Evolutionary conservation across 2,888 invertebrate species (phyloP), one percentile per base, ranked within the genome.

Genomic region (Thymelicus sylvestris): DNA sequence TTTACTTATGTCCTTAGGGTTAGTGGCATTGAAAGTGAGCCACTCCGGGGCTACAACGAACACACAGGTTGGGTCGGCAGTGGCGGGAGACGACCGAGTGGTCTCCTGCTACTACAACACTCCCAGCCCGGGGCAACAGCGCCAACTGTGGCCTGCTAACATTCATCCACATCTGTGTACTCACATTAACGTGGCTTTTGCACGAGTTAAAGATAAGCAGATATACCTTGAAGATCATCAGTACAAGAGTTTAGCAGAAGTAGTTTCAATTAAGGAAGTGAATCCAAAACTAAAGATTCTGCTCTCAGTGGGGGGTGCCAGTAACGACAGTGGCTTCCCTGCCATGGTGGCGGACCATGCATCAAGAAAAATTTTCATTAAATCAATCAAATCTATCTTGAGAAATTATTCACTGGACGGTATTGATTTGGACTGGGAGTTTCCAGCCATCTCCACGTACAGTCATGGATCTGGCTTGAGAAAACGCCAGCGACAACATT

Each of bases 371-470:
- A 86, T 83, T 41, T 95, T 95, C 73, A 94, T 95, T 15, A 91
- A 86, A 75, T 95, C 95, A 0, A 79, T 95, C 0, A 95, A 94
- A 76, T 82, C 90, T 72, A 85, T 94, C 55, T 88, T 96, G 44
- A 91, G 91, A 72, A 87, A 89, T 39, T 94, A 94, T 74, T 90
- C 90, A 50, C 86, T 96, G 41, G 96, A 97, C 86, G 97, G 97
- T 7, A 86, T 97, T 0, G 97, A 98, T 87, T 87, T 97, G 44
- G 98, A 98, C 83, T 98, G 97, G 97, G 98, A 98, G 84, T 98
- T 98, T 86, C 98, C 98, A 1, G 96, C 95, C 0, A 94, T 96
- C 80, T 83, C 95, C 0, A 94, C 96, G 80, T 83, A 90, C 47
- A 48, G 77, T 13, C 74, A 78, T 38, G 47, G 41, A n/a, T 66